These are phyloP conservation scores for Lerema accius DNA, from an alignment of 1,140 invertebrate genomes.

Conservation along the genomic window DNA sequence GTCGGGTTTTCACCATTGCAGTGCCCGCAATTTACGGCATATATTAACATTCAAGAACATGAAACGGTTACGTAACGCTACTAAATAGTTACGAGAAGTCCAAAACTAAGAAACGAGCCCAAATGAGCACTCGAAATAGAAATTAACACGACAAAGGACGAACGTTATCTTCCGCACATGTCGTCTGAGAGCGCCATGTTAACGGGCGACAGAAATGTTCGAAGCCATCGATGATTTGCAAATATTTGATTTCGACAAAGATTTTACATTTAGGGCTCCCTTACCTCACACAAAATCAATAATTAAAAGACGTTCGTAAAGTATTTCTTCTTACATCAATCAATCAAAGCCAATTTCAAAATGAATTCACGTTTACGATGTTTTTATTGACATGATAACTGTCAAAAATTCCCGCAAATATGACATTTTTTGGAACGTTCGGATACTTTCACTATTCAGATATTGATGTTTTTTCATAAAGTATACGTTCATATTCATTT, in stretches of 20 bases:
- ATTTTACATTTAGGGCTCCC: slow-evolving; percentile 49
- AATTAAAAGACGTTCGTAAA: slow-evolving; percentile 45
- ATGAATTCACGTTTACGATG: slow-evolving; percentile 63
- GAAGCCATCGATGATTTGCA: slow-evolving; percentile 51
- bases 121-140: slow-evolving; percentile 51
- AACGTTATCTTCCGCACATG: slow-evolving; percentile 77
- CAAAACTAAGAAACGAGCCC: slow-evolving; percentile 47
- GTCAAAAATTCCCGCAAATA: slow-evolving; percentile 81
- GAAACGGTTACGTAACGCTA: slow-evolving; percentile 62
- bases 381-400: slow-evolving; percentile 77
- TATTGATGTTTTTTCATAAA: too few relatives aligned
- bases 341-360: slow-evolving; percentile 49
- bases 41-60: slow-evolving; percentile 60
- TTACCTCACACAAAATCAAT: slow-evolving; percentile 52
- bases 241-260: slow-evolving; percentile 51
- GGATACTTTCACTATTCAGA: slow-evolving; percentile 2
- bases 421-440: slow-evolving; percentile 56
- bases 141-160: slow-evolving; percentile 65
- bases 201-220: slow-evolving; percentile 54
- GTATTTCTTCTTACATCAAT: slow-evolving; percentile 42
- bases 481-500: too few relatives aligned
- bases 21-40: slow-evolving; percentile 54
- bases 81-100: slow-evolving; percentile 50
- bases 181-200: slow-evolving; percentile 77
- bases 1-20: slow-evolving; percentile 82